Evolutionary conservation across 2,113 vertebrate species (phyloP).

Genomic region (Atrichornis clamosus): DNA sequence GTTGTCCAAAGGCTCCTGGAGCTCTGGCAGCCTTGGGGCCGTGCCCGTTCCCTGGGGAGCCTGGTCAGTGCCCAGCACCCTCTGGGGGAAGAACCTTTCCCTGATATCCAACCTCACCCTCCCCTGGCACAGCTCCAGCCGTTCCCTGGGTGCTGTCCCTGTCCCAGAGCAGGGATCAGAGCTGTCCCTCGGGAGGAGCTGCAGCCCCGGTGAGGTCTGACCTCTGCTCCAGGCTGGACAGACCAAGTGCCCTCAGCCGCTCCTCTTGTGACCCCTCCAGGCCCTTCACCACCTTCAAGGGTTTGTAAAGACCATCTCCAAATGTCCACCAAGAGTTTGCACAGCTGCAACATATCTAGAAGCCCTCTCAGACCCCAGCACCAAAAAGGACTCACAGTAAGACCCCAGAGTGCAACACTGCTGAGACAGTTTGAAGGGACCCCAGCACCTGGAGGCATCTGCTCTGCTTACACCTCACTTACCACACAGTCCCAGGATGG

Average conservation of each 20-base stretch:
- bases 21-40: background rate
- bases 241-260: background rate
- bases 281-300: background rate
- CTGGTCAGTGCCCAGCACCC: background rate
- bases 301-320: background rate
- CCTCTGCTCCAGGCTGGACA: background rate
- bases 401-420: background rate
- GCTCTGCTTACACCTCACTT: background rate
- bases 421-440: background rate
- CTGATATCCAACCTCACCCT: rapidly evolving
- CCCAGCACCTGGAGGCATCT: background rate
- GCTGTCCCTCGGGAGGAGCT: background rate
- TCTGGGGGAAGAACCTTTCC: background rate
- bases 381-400: background rate
- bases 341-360: background rate
- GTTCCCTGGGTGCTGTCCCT: background rate
- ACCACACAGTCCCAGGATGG: rapidly evolving
- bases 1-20: background rate
- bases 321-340: background rate
- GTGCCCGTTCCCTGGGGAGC: background rate
- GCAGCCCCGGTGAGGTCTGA: background rate
- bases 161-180: rapidly evolving
- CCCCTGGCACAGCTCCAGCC: background rate
- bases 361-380: too few relatives aligned
- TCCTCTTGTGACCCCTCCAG: background rate